Evolutionary conservation across 2,113 vertebrate genomes (phyloP).

Genomic region (Oryzias melastigma): DNA sequence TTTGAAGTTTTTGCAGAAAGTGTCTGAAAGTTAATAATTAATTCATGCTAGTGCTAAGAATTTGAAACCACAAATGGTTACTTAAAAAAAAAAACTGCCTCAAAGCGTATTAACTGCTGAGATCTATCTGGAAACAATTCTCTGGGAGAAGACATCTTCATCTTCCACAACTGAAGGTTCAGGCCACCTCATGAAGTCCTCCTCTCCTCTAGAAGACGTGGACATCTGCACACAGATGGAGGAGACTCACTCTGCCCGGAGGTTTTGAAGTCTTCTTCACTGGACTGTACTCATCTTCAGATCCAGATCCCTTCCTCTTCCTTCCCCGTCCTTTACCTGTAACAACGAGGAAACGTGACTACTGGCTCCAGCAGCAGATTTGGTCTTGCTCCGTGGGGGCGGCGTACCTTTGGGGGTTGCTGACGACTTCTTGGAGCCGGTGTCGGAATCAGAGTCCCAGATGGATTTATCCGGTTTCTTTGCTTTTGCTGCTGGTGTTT

Average conservation of each 20-base stretch:
- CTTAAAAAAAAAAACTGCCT: too few species aligned
- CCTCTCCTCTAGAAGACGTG: too few species aligned
- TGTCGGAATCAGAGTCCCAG: slow-evolving; percentile 95
- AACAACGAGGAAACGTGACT: slow-evolving; percentile 6
- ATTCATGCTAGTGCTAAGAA: too few species aligned
- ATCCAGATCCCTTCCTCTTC: slow-evolving; percentile 93
- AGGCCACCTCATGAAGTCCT: too few species aligned
- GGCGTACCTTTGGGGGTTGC: slow-evolving; percentile 82
- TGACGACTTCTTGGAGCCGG: slow-evolving; percentile 82
- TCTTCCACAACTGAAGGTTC: too few species aligned
- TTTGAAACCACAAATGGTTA: too few species aligned
- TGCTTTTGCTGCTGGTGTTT: slow-evolving; percentile 82
- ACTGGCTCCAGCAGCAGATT: not conserved
- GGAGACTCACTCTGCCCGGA: slow-evolving; percentile 77
- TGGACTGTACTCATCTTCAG: slow-evolving; percentile 92
- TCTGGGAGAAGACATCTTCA: too few species aligned
- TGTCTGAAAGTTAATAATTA: too few species aligned
- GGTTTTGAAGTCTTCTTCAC: slow-evolving; percentile 83
- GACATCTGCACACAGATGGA: not conserved
- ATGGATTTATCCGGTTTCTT: slow-evolving; percentile 89
- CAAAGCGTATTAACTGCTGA: too few species aligned
- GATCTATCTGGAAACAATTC: too few species aligned
- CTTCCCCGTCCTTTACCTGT: slow-evolving; percentile 91
- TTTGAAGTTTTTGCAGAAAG: too few species aligned
- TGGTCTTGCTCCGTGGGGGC: not conserved